phyloP scores from a whole-genome alignment of 2,113 vertebrate genomes.

The Perca flavescens region DNA sequence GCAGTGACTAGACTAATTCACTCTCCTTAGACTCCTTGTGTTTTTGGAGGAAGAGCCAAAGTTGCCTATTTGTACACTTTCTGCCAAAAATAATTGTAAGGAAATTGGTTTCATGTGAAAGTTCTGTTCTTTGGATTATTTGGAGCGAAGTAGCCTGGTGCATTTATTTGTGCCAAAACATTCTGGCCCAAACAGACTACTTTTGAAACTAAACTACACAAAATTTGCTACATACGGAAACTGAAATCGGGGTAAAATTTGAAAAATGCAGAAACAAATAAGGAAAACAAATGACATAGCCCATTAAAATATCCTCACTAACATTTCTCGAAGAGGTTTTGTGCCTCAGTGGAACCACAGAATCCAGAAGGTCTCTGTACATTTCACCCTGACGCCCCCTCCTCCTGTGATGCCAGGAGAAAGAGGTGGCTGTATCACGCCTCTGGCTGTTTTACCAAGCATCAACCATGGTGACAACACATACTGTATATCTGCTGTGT shows the following conservation, averaged over 20 bases:
- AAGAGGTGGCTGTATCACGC: constrained; percentile 2
- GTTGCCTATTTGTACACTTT: constrained; percentile 17
- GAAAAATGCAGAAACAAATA: background rate
- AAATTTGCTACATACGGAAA: background rate
- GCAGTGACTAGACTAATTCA: background rate
- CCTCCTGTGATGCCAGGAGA: constrained; percentile 12
- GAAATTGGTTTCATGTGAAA: background rate
- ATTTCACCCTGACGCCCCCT: background rate
- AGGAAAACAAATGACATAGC: background rate
- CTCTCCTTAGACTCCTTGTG: background rate
- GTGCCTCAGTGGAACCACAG: background rate
- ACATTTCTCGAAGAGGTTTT: background rate
- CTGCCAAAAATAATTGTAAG: constrained; percentile 25
- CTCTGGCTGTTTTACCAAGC: constrained; percentile 30
- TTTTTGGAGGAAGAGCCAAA: background rate
- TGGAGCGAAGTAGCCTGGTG: background rate
- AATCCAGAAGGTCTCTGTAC: background rate
- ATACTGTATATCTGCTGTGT: constrained; percentile 2
- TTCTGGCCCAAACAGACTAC: background rate
- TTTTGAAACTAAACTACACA: background rate
- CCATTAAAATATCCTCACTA: background rate
- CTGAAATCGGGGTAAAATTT: background rate
- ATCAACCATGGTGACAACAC: constrained; percentile 19
- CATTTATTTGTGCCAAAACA: background rate
- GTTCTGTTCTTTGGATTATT: background rate